Base-by-base conservation (phyloP, 2,888 invertebrate species). In the Andrena minutula region DNA sequence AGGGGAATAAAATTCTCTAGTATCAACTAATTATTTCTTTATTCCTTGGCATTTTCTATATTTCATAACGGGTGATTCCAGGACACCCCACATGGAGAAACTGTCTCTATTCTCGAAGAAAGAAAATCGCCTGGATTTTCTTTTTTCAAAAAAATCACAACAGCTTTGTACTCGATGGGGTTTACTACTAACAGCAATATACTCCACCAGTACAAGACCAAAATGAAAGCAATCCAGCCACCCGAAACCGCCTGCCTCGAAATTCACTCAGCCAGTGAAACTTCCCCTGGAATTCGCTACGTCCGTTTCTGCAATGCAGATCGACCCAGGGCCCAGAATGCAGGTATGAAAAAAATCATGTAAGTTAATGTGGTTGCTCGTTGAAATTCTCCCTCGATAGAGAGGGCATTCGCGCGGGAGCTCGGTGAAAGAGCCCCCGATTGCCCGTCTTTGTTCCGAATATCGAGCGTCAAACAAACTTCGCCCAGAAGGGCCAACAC, bases 391-490 rank as follows among this genome's bases (percentile, higher is more conserved):
- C 12, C 6, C 60, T 35, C 20, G 8, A n/a, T n/a, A n/a, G 23
- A 23, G n/a, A 6, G n/a, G 28, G 35, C 53, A 73, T n/a, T 26
- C 23, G 12, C 72, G 23, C 20, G 3, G 41, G 35, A 26, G 20
- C 41, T 30, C 12, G 41, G 26, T 3, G 32, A 56, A 58, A 49
- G 58, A 16, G 60, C 12, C n/a, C 20, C 16, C 32, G 51, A 60
- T 65, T 4, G 30, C 10, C n/a, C 16, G 41, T 53, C 47, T 35
- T 56, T 35, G 2, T 23, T 8, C 23, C 8, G 51, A 66, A 30
- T n/a, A 32, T 41, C 30, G 60, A 35, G 47, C 69, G 41, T 35
- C 3, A 65, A 77, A 77, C 68, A 72, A 68, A 35, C 66, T 47
- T 28, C 61, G 47, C 10, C n/a, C n/a, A 7, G 12, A 12, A 41